Evolutionary conservation across 2,888 invertebrate species (phyloP), one percentile per base, ranked within the genome.

Genomic region (Rhingia rostrata): DNA sequence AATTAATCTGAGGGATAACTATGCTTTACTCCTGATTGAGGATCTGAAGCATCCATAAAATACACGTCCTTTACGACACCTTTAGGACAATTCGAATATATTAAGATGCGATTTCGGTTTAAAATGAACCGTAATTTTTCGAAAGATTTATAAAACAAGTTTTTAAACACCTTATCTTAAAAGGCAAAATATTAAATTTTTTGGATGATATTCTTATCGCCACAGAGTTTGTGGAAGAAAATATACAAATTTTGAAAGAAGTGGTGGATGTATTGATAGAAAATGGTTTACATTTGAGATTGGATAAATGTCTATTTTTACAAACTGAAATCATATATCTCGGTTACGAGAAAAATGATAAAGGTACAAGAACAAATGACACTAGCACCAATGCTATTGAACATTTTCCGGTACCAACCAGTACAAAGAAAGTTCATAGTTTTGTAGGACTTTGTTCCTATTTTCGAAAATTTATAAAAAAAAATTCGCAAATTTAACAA

Each of bases 71-170:
- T n/a, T n/a, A n/a, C n/a, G n/a, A n/a, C n/a, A n/a, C n/a, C n/a
- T n/a, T n/a, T n/a, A n/a, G n/a, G n/a, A 1, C 33, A 67, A n/a
- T 67, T 6, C 22, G 67, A 88, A 75, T 88, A 75, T 49, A 6
- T 78, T 4, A 80, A 75, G 22, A 87, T 88, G 87, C 88, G 88
- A 0, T 88, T 88, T 69, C 88, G 88, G 4, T 64, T 88, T 66
- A 60, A 0, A 78, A 78, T 10, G 70, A 39, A n/a, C 69, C 56
- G 1, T 78, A 70, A 0, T 63, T 70, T 47, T 78, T 78, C 30
- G 49, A 70, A 56, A 9, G 53, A 14, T 63, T 22, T 43, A 70
- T 64, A 5, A 70, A 61, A n/a, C 41, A 63, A 3, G 32, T 70
- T 4, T 12, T 35, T 56, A 9, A 9, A 49, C 43, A 67, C n/a